These are phyloP conservation scores for Paramormyrops hopkinsi DNA, from an alignment of 2,797 vertebrate species.

Conservation along the genomic window DNA sequence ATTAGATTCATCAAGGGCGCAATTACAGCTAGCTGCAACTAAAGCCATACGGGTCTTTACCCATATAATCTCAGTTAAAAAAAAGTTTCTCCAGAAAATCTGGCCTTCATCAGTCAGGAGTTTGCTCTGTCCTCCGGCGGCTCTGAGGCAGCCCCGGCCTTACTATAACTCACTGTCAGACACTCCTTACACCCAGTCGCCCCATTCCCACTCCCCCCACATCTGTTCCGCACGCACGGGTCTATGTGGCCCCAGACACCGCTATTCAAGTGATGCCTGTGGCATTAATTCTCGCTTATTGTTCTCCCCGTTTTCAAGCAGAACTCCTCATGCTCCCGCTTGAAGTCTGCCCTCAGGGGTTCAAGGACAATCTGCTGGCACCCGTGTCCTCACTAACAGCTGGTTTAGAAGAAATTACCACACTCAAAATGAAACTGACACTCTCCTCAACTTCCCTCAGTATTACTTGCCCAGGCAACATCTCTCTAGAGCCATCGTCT, in stretches of 20 bases:
- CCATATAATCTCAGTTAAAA: neutral
- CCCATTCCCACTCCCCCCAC: neutral
- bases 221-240: neutral
- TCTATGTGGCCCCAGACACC: neutral
- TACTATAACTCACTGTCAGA: neutral
- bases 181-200: neutral
- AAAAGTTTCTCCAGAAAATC: neutral
- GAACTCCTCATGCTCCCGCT: neutral
- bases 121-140: neutral
- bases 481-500: neutral
- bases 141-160: neutral
- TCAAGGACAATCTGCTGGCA: neutral
- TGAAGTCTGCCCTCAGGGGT: neutral
- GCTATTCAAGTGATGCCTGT: neutral
- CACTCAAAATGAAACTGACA: neutral
- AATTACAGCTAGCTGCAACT: neutral
- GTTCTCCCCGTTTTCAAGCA: neutral
- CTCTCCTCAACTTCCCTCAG: neutral
- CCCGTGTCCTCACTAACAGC: neutral
- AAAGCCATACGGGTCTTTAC: neutral
- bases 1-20: neutral
- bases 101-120: neutral
- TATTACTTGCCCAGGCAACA: neutral
- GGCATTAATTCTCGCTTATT: neutral
- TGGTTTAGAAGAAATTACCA: conserved; percentile 8